Evolutionary conservation across 1,140 invertebrate genomes (phyloP), one percentile per base, ranked within the genome.

Genomic region (Drosophila navojoa): DNA sequence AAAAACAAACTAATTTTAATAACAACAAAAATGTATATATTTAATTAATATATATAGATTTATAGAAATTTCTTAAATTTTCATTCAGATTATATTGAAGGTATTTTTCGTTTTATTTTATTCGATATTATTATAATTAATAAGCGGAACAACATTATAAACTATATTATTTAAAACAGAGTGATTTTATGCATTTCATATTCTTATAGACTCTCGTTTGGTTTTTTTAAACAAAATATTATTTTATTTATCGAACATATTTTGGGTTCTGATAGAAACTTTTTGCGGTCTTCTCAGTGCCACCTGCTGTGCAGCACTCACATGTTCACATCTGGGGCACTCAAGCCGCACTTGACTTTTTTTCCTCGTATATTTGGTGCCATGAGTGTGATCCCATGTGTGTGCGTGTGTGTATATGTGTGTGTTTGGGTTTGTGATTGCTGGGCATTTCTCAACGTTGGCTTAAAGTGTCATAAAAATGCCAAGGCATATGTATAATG

Each of bases 381-480:
- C 27, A 5, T 45, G 42, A 2, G 69, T 59, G 13, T 29, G 40
- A 22, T 22, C 1, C 58, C 49, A 40, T 64, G 4, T 44, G 4
- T 45, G 42, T 44, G 4, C 19, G 42, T 4, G 69, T 59, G 10
- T 29, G 40, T 15, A 32, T 5, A 5, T 52, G 47, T 44, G 15
- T 25, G 27, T 35, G 29, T 58, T 5, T 42, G 19, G 7, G 25
- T 54, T 45, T 64, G 19, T 62, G 35, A 45, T 29, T 15, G 45
- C 53, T n/a, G 47, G 29, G 69, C 80, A 82, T 81, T 82, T 87
- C 79, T 87, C 82, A 71, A 79, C 64, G 76, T 77, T 55, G 78
- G 81, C 76, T 87, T 89, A 87, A 87, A 87, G 82, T 82, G 79
- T 69, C 82, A 89, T 89, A 79, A 87, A 87, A 87, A 87, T 87